phyloP scores from a whole-genome alignment of 2,888 invertebrate species.

The Chydorus sphaericus region DNA sequence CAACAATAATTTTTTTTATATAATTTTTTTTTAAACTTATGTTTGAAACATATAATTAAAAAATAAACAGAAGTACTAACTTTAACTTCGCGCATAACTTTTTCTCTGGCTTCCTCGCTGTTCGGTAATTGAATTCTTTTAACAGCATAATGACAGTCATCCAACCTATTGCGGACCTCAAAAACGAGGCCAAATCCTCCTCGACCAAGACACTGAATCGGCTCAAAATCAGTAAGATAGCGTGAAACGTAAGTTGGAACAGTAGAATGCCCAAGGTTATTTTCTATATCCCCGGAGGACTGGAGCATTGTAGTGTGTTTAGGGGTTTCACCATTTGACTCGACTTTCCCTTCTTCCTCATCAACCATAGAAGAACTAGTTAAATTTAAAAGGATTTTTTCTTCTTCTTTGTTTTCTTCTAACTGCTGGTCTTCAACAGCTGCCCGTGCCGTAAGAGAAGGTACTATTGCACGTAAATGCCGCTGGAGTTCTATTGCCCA shows the following conservation, averaged over 20 bases:
- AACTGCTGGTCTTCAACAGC: conserved; percentile 4
- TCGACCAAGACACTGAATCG: conserved; percentile 60
- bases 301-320: conserved; percentile 17
- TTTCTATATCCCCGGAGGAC: conserved; percentile 16
- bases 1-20: too few relatives aligned
- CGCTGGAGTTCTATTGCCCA: conserved; percentile 11
- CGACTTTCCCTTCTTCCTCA: conserved; percentile 14
- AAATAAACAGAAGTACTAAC: not conserved
- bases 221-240: conserved; percentile 71
- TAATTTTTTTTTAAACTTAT: too few relatives aligned
- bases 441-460: not conserved
- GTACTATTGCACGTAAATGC: not conserved
- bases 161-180: conserved; percentile 82
- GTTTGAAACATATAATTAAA: not conserved
- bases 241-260: conserved; percentile 36
- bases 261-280: too few relatives aligned
- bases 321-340: conserved; percentile 10
- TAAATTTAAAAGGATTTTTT: conserved; percentile 14
- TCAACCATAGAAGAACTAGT: conserved; percentile 10
- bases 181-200: conserved; percentile 97
- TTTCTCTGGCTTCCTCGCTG: conserved; percentile 35
- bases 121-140: conserved; percentile 81
- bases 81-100: conserved; percentile 81
- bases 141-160: conserved; percentile 86
- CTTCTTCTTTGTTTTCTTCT: conserved; percentile 16